Conservation (phyloP, 2,888 invertebrate genomes). For the Leptopilina drosophilae region DNA sequence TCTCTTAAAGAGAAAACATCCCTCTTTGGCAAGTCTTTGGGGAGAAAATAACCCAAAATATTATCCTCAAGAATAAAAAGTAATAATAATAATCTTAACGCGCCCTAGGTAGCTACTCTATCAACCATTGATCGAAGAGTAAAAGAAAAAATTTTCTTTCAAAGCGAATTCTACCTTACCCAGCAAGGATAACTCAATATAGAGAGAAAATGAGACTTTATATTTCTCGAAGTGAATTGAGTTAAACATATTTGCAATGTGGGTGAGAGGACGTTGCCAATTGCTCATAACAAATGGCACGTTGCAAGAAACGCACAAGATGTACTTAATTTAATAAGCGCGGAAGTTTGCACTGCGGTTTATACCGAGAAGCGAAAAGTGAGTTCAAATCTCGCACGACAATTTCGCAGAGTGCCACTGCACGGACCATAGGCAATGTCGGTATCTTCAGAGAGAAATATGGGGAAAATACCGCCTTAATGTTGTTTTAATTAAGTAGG, state of each 20-base stretch:
- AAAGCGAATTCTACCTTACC: constrained; percentile 1
- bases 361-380: constrained; percentile 41
- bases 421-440: constrained; percentile 39
- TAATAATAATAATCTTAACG: too few relatives aligned
- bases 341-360: constrained; percentile 61
- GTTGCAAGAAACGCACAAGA: constrained; percentile 50
- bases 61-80: too few relatives aligned
- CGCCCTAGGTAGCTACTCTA: not conserved
- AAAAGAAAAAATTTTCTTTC: not conserved
- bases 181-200: constrained; percentile 38
- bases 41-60: not conserved
- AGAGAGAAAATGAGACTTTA: constrained; percentile 41
- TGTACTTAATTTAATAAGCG: constrained; percentile 67
- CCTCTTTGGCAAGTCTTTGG: not conserved
- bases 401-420: constrained; percentile 11
- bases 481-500: constrained; percentile 77
- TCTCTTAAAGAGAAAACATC: not conserved
- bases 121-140: not conserved
- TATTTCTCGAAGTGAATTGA: constrained; percentile 51
- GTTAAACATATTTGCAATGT: constrained; percentile 46
- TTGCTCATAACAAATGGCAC: constrained; percentile 55
- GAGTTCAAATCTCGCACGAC: constrained; percentile 25
- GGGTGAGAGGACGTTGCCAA: constrained; percentile 55
- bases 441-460: constrained; percentile 36
- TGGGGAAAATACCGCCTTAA: constrained; percentile 61